Base-by-base conservation (phyloP, 2,888 invertebrate genomes). In the Melitaea athalia region DNA sequence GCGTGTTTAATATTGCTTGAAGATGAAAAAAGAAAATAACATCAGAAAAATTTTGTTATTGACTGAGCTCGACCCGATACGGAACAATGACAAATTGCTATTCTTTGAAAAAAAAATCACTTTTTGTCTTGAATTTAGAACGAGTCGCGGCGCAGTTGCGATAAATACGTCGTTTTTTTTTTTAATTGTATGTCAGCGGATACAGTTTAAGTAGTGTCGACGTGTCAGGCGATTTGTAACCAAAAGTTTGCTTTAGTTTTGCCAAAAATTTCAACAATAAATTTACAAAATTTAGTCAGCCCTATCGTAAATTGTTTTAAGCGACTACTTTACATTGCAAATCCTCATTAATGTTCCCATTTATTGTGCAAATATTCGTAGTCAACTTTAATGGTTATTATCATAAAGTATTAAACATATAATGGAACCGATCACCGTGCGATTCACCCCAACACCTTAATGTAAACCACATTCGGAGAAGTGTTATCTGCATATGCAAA, bases 81-180 rank as follows among this genome's bases (percentile, higher is more conserved):
- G 83, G 84, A 82, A 85, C 84, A 82, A 88, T 91, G 91, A 91
- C 87, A 92, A 91, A 91, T 89, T 85, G 88, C 88, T 85, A 84
- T 79, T 79, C 86, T 84, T 88, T 86, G 87, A 83, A 77, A 86
- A 81, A 78, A 55, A 80, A 82, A 78, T 83, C 84, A 49, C 77
- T 83, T 82, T 81, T 75, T 74, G 72, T 70, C 68, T 76, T 78
- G 79, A 81, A 81, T 78, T 78, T 75, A 74, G 73, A 81, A 77
- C 76, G 76, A 72, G 50, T 79, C 78, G 82, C 81, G 80, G 76
- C 71, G 69, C 72, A 74, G 76, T 77, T 74, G 79, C 79, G 77
- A 79, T 82, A 82, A 81, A 79, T 79, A 78, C 63, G 45, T 47
- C 3, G 24, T 24, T 38, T 60, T 69, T 79, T 78, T 82, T 83